Percentiles rank a stretch among this genome's conserved stretches.
phyloP scores from a whole-genome alignment of 1,140 invertebrate species.

The Aricia agestis region DNA sequence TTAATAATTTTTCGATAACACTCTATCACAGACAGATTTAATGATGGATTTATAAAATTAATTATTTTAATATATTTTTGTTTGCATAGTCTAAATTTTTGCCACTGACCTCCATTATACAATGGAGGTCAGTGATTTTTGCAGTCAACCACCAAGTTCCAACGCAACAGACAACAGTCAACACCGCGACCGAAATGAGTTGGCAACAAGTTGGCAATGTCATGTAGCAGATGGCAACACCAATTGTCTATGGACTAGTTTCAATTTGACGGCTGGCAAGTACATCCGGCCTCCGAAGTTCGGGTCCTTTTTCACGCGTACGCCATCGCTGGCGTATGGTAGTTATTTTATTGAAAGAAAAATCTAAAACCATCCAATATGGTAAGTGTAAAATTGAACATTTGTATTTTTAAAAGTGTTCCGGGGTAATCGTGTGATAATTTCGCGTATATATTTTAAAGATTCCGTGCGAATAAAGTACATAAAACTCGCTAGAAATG shows the following conservation, averaged over 20 bases:
- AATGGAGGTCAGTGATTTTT: no score
- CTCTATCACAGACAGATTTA: no score
- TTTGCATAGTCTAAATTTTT: no score
- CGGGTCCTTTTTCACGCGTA: constrained; percentile 82
- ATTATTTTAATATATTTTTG: no score
- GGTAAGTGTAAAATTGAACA: constrained; percentile 79
- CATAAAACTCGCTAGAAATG: constrained; percentile 38
- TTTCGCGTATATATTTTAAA: constrained; percentile 55
- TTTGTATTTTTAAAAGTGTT: constrained; percentile 48
- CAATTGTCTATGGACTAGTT: constrained; percentile 45
- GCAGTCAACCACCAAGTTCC: not conserved
- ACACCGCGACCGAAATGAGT: not conserved
- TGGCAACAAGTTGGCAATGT: constrained; percentile 2
- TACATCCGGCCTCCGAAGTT: constrained; percentile 56
- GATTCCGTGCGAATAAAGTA: constrained; percentile 38
- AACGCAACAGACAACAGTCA: not conserved
- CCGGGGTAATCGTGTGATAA: constrained; percentile 35
- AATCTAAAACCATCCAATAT: constrained; percentile 92
- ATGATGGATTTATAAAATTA: no score
- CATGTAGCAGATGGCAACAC: constrained; percentile 21
- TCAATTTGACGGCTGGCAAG: constrained; percentile 45
- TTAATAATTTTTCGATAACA: no score
- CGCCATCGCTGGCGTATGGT: constrained; percentile 90
- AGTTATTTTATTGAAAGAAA: constrained; percentile 80
- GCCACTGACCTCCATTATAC: no score